Evolutionary conservation across 2,888 invertebrate genomes (phyloP), one percentile per base, ranked within the genome.

Genomic region (Microchrysa polita): DNA sequence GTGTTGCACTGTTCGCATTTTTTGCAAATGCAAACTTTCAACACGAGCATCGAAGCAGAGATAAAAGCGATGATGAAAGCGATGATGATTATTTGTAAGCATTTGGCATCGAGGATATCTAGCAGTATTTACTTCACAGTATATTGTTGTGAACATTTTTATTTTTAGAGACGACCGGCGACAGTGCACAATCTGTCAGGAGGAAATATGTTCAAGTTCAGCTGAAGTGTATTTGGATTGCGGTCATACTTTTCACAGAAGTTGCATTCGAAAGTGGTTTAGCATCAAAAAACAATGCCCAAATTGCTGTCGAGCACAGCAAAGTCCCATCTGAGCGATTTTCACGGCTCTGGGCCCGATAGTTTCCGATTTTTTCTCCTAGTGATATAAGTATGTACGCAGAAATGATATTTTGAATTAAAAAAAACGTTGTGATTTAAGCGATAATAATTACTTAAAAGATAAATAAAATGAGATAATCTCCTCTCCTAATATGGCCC

Each of bases 1-100:
- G 60, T n/a, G n/a, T 75, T 53, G 73, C 44, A 5, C 61, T 67
- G n/a, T 67, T 10, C 14, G 63, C 71, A 12, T 34, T 74, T 22
- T 61, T 69, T 22, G 40, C 67, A 5, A 59, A 72, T 60, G 48
- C 59, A 22, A 23, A 59, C n/a, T 42, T 60, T 22, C 7, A 20
- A 44, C 72, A 27, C 1, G 18, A 27, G 1, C 27, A 12, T 4
- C 55, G 10, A 1, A 27, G 40, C 48, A 20, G n/a, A 20, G 9
- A 34, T 9, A 16, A n/a, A n/a, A n/a, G n/a, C n/a, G n/a, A n/a
- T n/a, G n/a, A n/a, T n/a, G n/a, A 0, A 34, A 34, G 27, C 16
- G 55, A 69, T 40, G 18, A 1, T 5, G 69, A 69, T 9, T 69
- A 27, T 20, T 40, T 69, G 69, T 69, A 69, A 69, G 69, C 57